These are phyloP conservation scores for Eupsilia transversa DNA, from an alignment of 2,888 invertebrate species.

Conservation along the genomic window DNA sequence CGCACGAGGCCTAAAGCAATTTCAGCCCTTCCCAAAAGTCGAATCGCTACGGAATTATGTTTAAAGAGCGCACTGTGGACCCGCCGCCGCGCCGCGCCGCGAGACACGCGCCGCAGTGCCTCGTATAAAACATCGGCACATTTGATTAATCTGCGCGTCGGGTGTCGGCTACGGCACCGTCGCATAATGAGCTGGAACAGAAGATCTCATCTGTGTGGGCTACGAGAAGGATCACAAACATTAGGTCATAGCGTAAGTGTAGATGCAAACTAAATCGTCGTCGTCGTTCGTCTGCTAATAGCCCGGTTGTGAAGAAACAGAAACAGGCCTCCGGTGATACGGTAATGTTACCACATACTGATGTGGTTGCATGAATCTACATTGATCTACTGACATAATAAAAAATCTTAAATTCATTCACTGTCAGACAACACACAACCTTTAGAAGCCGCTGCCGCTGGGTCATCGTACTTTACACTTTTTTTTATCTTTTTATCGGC, in stretches of 20 bases:
- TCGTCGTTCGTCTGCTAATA: neutral
- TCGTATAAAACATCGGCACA: conserved; percentile 23
- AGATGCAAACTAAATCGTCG: neutral
- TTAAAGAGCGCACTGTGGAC: neutral
- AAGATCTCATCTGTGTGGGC: neutral
- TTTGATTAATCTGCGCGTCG: conserved; percentile 42
- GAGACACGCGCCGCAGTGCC: neutral
- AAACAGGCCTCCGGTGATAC: neutral
- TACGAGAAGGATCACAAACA: neutral
- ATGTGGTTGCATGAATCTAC: neutral
- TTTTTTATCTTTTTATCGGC: no score
- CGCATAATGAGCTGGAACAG: neutral
- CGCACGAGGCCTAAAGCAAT: no score
- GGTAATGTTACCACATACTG: no score
- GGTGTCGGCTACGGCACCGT: neutral
- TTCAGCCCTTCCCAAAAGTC: no score
- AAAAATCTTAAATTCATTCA: neutral
- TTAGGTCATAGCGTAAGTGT: neutral
- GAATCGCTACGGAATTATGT: neutral
- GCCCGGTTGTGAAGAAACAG: neutral
- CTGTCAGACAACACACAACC: neutral
- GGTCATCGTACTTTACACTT: no score
- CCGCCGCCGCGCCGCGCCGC: neutral
- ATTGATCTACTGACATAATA: neutral
- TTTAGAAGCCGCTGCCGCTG: neutral